Conservation (phyloP, 2,797 vertebrate genomes). For the Sylvia borin region DNA sequence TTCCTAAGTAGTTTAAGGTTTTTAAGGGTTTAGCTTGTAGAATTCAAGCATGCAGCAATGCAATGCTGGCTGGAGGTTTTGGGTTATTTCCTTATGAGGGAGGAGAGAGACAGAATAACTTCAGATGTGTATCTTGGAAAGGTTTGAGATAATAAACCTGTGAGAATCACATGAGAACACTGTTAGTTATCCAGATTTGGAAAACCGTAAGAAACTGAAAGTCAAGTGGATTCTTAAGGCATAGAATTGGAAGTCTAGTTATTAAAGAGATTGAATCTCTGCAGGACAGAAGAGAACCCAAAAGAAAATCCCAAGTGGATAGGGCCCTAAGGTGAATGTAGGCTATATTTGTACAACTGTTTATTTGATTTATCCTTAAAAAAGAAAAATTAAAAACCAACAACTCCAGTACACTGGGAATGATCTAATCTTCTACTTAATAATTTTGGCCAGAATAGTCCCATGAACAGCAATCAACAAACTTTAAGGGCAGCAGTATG, state of each 20-base stretch:
- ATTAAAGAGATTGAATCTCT: slow-evolving; percentile 18
- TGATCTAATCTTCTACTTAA: background rate
- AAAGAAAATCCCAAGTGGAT: background rate
- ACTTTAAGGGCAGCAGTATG: background rate
- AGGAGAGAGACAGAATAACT: background rate
- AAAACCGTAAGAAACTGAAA: slow-evolving; percentile 32
- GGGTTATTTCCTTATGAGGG: background rate
- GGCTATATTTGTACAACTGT: background rate
- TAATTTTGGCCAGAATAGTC: background rate
- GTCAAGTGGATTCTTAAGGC: background rate
- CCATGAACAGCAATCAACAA: background rate
- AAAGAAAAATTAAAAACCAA: background rate
- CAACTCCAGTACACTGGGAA: background rate
- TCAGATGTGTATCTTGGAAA: slow-evolving; percentile 56
- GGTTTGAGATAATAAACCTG: slow-evolving; percentile 31
- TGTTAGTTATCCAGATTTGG: slow-evolving; percentile 39
- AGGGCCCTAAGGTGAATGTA: background rate
- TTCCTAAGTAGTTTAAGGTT: background rate
- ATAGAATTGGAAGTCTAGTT: background rate
- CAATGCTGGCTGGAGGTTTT: background rate
- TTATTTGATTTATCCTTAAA: background rate
- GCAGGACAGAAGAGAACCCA: background rate
- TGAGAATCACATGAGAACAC: slow-evolving; percentile 29
- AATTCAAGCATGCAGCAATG: background rate
- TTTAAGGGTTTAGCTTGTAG: background rate